Base-by-base conservation (phyloP, 2,797 vertebrate genomes). In the Girardinus metallicus region DNA sequence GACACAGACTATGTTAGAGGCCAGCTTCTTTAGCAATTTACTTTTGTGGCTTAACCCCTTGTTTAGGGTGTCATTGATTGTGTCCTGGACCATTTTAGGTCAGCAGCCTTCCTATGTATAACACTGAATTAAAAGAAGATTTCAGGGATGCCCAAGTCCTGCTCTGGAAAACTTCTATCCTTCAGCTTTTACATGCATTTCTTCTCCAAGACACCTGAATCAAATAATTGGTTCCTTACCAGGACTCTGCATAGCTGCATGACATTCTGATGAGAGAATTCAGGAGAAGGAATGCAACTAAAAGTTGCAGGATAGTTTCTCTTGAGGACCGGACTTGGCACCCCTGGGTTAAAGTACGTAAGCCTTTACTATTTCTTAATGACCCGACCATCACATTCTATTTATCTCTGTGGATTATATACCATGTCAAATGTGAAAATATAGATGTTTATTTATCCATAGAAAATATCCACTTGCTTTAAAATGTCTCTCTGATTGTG, bases 401-500 rank as follows among this genome's bases (percentile, higher is more conserved):
- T 70, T 8, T 26, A n/a, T 43, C 23, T 70, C 10, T 39, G 39
- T 12, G 10, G 64, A 43, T 68, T 26, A 26, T 68, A 26, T 18
- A 18, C 21, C 2, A 16, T 15, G 1, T 43, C 23, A 71, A n/a
- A 44, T 71, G 23, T 44, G 8, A 29, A 8, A 29, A 16, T 11
- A 12, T 70, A 11, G 41, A n/a, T 26, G 66, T n/a, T 11, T 70
- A 43, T 26, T n/a, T 6, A 70, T 70, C 43, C 1, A 41, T 13
- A 2, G 0, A 44, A 43, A 71, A 44, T 44, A 29, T 71, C 5
- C 1, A 71, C 29, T 0, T 64, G 36, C 57, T 43, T 62, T 74
- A 51, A 78, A 79, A 62, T 75, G n/a, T 78, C 1, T 36, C 15
- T n/a, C 15, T 86, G 84, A 34, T 8, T 79, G 23, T 78, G 82